phyloP scores from a whole-genome alignment of 2,797 vertebrate species.

The Huso huso region DNA sequence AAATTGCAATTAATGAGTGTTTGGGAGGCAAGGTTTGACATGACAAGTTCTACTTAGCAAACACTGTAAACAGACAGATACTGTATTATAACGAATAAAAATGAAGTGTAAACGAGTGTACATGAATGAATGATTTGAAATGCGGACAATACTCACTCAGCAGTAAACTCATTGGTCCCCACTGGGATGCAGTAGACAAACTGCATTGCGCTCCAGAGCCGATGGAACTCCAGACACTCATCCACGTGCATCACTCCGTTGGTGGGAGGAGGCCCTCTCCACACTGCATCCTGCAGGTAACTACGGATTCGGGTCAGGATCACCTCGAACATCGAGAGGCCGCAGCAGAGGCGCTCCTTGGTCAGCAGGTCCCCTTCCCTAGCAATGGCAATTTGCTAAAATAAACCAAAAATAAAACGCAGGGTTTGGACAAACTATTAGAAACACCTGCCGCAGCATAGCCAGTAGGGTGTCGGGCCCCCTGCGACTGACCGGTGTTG shows the following conservation, averaged over 20 bases:
- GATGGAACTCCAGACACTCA: conserved; percentile 95
- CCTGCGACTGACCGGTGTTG: too few relatives aligned
- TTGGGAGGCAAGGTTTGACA: too few relatives aligned
- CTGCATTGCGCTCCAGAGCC: conserved; percentile 98
- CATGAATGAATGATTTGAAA: background rate
- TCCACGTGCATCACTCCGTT: conserved; percentile 98
- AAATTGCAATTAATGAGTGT: too few relatives aligned
- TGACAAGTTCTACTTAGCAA: background rate
- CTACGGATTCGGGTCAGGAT: conserved; percentile 92
- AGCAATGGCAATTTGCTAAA: conserved; percentile 95
- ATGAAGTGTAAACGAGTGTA: background rate
- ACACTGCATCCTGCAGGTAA: conserved; percentile 92
- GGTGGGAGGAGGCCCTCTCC: conserved; percentile 90
- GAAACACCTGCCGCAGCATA: too few relatives aligned
- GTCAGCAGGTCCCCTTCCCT: conserved; percentile 95
- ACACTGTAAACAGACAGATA: background rate
- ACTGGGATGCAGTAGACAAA: conserved; percentile 98
- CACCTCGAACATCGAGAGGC: conserved; percentile 98
- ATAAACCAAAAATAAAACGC: conserved; percentile 7
- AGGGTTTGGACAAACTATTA: background rate
- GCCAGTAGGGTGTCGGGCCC: too few relatives aligned
- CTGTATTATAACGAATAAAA: background rate
- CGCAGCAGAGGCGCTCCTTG: conserved; percentile 95
- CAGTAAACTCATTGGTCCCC: conserved; percentile 95
- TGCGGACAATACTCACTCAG: conserved; percentile 70